These are phyloP conservation scores for Bombus vancouverensis DNA, from an alignment of 1,140 invertebrate genomes.

Conservation along the genomic window DNA sequence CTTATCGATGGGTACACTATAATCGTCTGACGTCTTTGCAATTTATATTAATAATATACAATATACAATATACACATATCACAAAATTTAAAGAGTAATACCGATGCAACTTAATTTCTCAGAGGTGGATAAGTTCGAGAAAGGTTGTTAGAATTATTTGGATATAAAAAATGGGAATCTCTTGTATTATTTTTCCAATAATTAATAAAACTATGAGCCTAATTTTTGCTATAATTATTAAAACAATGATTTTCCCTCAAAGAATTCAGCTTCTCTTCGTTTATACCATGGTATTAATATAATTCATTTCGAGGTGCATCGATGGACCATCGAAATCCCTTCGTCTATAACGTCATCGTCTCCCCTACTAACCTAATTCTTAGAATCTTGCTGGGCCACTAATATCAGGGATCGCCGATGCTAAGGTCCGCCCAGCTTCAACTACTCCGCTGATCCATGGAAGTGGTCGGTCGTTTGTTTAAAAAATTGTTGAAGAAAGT, in stretches of 20 bases:
- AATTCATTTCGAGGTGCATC: not conserved
- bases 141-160: not conserved
- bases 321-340: no score
- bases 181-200: not conserved
- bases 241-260: no score
- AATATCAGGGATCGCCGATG: slow-evolving; percentile 18
- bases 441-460: slow-evolving; percentile 8
- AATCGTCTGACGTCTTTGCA: no score
- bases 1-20: not conserved
- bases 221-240: not conserved
- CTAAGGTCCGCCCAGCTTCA: slow-evolving; percentile 65
- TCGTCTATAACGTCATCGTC: not conserved
- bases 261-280: not conserved
- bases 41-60: no score
- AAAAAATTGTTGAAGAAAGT: slow-evolving; percentile 83
- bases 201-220: not conserved
- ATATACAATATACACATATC: no score
- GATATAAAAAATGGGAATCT: not conserved
- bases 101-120: not conserved
- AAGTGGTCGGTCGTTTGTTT: slow-evolving; percentile 75
- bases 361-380: slow-evolving; percentile 69
- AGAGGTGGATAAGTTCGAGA: not conserved
- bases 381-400: slow-evolving; percentile 10
- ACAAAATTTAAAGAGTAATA: not conserved
- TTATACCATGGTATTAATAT: no score